These are phyloP conservation scores for Dendroctonus ponderosae DNA, from an alignment of 1,140 invertebrate genomes.

Conservation along the genomic window DNA sequence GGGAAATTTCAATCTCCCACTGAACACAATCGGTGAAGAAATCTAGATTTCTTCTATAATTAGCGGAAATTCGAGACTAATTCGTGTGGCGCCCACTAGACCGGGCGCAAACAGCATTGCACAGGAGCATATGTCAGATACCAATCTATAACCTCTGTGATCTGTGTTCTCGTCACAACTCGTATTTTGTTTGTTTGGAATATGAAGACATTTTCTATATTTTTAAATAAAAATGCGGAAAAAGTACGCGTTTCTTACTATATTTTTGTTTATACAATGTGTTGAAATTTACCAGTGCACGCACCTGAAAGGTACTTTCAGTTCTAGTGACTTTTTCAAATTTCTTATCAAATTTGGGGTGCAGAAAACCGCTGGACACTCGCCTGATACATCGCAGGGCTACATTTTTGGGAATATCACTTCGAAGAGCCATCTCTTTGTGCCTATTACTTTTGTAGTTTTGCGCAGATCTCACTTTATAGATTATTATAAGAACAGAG, in stretches of 20 bases:
- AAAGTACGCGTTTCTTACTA: constrained; percentile 35
- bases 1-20: no score
- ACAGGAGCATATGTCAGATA: no score
- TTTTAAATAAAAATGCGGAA: constrained; percentile 43
- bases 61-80: no score
- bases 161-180: no score
- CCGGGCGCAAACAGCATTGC: no score
- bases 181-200: constrained; percentile 18
- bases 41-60: no score
- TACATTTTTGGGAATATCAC: constrained; percentile 96
- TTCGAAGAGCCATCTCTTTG: constrained; percentile 61
- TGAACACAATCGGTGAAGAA: no score
- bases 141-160: background rate
- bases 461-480: constrained; percentile 84
- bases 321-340: constrained; percentile 78
- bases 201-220: constrained; percentile 36
- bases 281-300: constrained; percentile 46
- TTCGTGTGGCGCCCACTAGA: no score
- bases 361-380: constrained; percentile 88
- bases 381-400: constrained; percentile 78
- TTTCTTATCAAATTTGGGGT: constrained; percentile 95
- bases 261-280: constrained; percentile 38
- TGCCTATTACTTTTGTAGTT: constrained; percentile 80
- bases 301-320: constrained; percentile 64
- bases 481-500: constrained; percentile 82